phyloP scores from a whole-genome alignment of 2,113 vertebrate species.

The Notarius lentiginosus region DNA sequence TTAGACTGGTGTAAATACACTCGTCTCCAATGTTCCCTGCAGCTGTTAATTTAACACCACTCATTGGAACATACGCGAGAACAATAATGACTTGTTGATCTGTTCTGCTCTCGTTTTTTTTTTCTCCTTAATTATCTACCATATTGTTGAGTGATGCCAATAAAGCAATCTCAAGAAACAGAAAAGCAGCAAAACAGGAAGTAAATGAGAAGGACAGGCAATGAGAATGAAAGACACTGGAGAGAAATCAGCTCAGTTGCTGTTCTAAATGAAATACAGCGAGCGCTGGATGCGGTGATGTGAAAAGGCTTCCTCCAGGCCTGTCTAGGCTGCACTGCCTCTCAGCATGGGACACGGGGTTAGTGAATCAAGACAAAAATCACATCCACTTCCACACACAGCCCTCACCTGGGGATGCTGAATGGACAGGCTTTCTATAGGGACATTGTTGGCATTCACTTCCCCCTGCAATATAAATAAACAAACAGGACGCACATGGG shows the following conservation, averaged over 20 bases:
- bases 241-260: neutral
- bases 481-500: conserved; percentile 9
- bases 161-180: neutral
- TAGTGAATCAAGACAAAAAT: conserved; percentile 69
- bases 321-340: conserved; percentile 25
- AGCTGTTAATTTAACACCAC: conserved; percentile 14
- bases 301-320: conserved; percentile 61
- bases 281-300: conserved; percentile 33
- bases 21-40: neutral
- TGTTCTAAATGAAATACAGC: conserved; percentile 27
- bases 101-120: neutral
- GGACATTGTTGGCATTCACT: conserved; percentile 74
- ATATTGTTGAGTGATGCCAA: neutral
- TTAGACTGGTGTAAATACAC: neutral
- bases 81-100: conserved; percentile 17
- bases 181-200: neutral
- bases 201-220: neutral
- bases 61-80: neutral
- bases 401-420: conserved; percentile 80
- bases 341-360: conserved; percentile 56
- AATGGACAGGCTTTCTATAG: conserved; percentile 78
- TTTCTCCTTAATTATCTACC: neutral
- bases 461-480: conserved; percentile 68
- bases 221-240: neutral
- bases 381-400: conserved; percentile 43